These are phyloP conservation scores for Sogatella furcifera DNA, from an alignment of 1,140 invertebrate genomes.

Conservation along the genomic window DNA sequence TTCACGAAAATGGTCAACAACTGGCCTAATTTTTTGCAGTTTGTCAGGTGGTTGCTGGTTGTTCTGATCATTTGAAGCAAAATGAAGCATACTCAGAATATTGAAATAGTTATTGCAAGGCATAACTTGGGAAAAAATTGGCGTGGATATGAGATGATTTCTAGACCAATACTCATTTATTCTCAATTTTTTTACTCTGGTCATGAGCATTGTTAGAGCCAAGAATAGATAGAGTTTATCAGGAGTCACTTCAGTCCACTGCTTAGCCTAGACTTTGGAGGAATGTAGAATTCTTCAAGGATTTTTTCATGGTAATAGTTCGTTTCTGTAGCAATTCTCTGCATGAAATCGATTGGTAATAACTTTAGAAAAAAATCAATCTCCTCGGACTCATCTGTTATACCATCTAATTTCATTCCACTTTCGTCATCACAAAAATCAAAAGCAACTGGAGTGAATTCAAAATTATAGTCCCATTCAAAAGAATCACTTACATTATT, in stretches of 20 bases:
- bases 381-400: neutral
- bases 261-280: neutral
- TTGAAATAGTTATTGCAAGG: neutral
- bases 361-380: neutral
- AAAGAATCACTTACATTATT: neutral
- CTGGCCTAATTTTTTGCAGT: neutral
- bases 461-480: neutral
- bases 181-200: neutral
- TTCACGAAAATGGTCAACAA: neutral
- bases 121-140: neutral
- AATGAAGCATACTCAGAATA: neutral
- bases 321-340: neutral
- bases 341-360: neutral
- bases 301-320: neutral
- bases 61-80: neutral
- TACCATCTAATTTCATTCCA: neutral
- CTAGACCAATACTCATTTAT: neutral
- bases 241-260: neutral
- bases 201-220: neutral
- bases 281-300: neutral
- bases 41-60: neutral
- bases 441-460: neutral
- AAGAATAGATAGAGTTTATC: neutral
- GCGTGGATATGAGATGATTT: neutral
- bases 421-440: neutral